Evolutionary conservation across 1,140 invertebrate species (phyloP).

Genomic region (Musca domestica): DNA sequence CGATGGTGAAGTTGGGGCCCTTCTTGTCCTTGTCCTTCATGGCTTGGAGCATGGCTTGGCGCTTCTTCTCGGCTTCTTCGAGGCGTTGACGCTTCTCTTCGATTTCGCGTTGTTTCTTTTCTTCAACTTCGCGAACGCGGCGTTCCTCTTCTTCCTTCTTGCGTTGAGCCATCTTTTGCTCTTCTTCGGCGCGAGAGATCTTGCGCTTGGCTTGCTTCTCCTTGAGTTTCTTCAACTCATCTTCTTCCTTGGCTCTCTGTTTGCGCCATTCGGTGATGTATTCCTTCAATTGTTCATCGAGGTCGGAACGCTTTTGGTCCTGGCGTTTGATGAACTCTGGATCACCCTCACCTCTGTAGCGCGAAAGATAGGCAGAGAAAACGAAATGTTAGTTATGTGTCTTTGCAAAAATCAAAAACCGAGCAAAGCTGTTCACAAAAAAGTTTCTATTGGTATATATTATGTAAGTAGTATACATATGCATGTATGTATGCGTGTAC

Average conservation of each 20-base stretch:
- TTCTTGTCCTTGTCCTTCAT: slow-evolving; percentile 82
- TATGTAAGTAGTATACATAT: background rate
- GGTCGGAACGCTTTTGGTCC: slow-evolving; percentile 89
- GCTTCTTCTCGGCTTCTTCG: slow-evolving; percentile 92
- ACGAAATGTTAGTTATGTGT: background rate
- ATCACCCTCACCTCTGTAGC: slow-evolving; percentile 59
- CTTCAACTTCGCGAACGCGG: slow-evolving; percentile 83
- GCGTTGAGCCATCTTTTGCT: slow-evolving; percentile 88
- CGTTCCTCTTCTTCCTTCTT: slow-evolving; percentile 94
- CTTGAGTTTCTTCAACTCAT: slow-evolving; percentile 90
- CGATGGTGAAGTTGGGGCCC: slow-evolving; percentile 89
- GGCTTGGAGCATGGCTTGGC: slow-evolving; percentile 88
- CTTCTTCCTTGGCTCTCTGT: slow-evolving; percentile 91
- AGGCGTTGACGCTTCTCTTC: slow-evolving; percentile 91
- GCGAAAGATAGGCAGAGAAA: background rate
- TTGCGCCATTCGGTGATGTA: slow-evolving; percentile 96
- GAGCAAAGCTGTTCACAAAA: too few species aligned
- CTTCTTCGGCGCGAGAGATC: slow-evolving; percentile 88
- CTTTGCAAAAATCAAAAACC: background rate
- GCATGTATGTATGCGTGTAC: background rate
- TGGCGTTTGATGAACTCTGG: slow-evolving; percentile 81
- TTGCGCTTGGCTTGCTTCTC: slow-evolving; percentile 94
- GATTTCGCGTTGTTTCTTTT: slow-evolving; percentile 90
- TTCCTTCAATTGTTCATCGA: slow-evolving; percentile 93
- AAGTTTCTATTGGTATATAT: background rate